Conservation (phyloP, 2,797 vertebrate species). For the Craterocephalus amniculus region DNA sequence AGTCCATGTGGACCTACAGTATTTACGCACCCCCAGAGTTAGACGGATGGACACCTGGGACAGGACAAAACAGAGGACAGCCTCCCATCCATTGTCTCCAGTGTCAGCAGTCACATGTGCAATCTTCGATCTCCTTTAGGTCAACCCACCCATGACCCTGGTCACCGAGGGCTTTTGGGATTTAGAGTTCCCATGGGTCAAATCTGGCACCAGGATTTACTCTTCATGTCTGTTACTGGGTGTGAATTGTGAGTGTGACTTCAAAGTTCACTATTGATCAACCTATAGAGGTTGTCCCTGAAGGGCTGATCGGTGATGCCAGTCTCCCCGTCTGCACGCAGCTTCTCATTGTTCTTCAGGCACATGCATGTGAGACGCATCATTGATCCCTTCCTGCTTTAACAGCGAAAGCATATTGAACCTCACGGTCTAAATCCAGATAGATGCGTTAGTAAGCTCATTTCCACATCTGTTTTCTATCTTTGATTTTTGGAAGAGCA, state of each 20-base stretch:
- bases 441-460: background rate
- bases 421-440: constrained; percentile 17
- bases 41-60: constrained; percentile 27
- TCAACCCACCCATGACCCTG: constrained; percentile 38
- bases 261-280: constrained; percentile 47
- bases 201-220: constrained; percentile 31
- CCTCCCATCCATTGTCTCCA: constrained; percentile 46
- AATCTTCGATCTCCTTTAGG: constrained; percentile 66
- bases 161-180: constrained; percentile 56
- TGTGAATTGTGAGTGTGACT: constrained; percentile 36
- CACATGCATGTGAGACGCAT: constrained; percentile 1
- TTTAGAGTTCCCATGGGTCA: constrained; percentile 58
- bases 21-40: constrained; percentile 25
- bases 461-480: no score
- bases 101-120: constrained; percentile 55
- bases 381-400: constrained; percentile 45
- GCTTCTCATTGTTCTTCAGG: constrained; percentile 32
- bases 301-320: constrained; percentile 59
- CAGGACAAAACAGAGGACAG: constrained; percentile 23
- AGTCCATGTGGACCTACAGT: constrained; percentile 23
- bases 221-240: constrained; percentile 6
- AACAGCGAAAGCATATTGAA: constrained; percentile 34
- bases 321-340: constrained; percentile 56
- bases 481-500: no score
- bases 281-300: constrained; percentile 41